Evolutionary conservation across 2,888 invertebrate genomes (phyloP), one percentile per base, ranked within the genome.

Genomic region (Epistrophe eligans): DNA sequence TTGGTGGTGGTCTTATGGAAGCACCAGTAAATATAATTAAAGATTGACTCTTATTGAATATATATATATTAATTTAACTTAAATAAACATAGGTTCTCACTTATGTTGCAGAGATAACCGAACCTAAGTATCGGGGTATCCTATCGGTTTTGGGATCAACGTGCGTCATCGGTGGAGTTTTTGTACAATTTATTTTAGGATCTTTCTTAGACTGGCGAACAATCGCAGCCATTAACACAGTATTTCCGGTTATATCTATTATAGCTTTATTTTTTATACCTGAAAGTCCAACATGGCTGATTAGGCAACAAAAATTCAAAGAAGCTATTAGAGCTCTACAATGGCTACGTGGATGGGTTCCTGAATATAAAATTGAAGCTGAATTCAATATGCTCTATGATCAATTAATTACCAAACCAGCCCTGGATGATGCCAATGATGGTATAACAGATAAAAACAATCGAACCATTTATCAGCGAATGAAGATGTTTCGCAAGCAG

Each of bases 71-170:
- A 35, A 19, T 15, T 24, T 24, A 15, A 52, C 2, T 3, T 3
- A 24, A 52, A 24, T 24, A 52, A 3, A 5, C 5, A 52, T 13
- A 96, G 96, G 96, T 97, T 40, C 92, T 97, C 89, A 97, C 97
- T 0, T 97, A 97, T 91, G 97, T 97, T 15, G 97, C 97, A 7
- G 97, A 97, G 93, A 95, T 97, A 67, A 96, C 97, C 0, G 96
- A 97, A 91, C 97, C 97, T 0, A 95, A 96, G 90, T 94, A 97
- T 48, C 94, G 97, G 40, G 97, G 97, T 1, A 92, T 92, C 52
- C 79, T 92, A 55, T 92, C 96, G 0, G 96, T 97, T 8, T 95
- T 96, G 19, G 96, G 97, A 84, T 95, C 96, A 0, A 95, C 96
- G 92, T 94, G 96, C 89, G 95, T 97, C 88, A 96, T 97, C 83